These are phyloP conservation scores for Cercopithecus hamlyni DNA, from an alignment of 2,797 vertebrate species.

Conservation along the genomic window DNA sequence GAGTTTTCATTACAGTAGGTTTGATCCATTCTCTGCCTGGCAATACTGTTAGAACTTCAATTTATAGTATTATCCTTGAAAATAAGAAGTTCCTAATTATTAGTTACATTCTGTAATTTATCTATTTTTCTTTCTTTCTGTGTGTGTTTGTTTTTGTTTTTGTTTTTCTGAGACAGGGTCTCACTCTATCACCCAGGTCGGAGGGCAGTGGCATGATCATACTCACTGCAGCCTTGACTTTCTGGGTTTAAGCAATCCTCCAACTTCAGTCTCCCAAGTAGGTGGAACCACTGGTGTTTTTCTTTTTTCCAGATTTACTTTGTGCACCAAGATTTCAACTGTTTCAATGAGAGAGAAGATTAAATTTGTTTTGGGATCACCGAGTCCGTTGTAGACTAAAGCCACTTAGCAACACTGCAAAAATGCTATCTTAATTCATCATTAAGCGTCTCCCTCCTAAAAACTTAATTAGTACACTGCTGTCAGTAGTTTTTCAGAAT, in stretches of 20 bases:
- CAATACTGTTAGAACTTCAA: background rate
- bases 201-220: background rate
- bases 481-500: background rate
- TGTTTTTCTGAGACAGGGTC: background rate
- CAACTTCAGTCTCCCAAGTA: background rate
- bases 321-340: background rate
- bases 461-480: slow-evolving; percentile 4
- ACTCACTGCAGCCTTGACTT: background rate
- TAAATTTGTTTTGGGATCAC: background rate
- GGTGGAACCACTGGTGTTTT: background rate
- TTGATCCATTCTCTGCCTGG: background rate
- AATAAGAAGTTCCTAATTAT: background rate
- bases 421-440: background rate
- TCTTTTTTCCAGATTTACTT: background rate
- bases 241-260: background rate
- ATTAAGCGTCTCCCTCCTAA: background rate
- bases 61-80: background rate
- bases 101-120: background rate
- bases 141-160: background rate
- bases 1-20: background rate
- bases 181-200: background rate
- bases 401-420: background rate
- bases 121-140: background rate
- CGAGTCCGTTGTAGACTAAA: background rate
- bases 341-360: background rate